Base-by-base conservation (phyloP, 2,113 vertebrate genomes). In the human (Homo sapiens) region DNA sequence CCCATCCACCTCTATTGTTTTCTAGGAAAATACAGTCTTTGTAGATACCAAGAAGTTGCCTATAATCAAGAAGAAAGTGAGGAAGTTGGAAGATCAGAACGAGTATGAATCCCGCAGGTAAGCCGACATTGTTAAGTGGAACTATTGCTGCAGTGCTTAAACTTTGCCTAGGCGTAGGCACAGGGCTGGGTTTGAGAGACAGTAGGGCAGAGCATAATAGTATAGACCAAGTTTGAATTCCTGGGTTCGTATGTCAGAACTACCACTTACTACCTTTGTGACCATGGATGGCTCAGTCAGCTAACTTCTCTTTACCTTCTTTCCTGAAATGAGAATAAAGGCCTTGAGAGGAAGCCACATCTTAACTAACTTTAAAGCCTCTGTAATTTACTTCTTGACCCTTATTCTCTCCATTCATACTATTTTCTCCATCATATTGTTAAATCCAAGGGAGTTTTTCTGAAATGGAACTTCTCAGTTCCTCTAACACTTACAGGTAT, bases 21-120 rank as follows among this genome's bases (percentile, higher is more conserved):
- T 95, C 95, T 94, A 99, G 99, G 99, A 99, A 98, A 99, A 99
- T 97, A 96, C 98, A 30, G 98, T 99, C 96, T 99, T 99, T 98
- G 99, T 99, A 97, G 99, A 99, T 99, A 99, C 99, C 92, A 99
- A 99, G 98, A 99, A 99, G 98, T 98, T 99, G 98, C 99, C 99
- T 98, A 99, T 99, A 98, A 99, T 99, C 92, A 99, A 99, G 99
- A 99, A 99, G 98, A 99, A 99, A 98, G 99, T 99, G 96, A 99
- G 99, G 97, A 99, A 99, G 98, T 97, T 99, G 98, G 99, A 99
- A 98, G 99, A 99, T 98, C 99, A 99, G 98, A 99, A 99, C 0
- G 99, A 99, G 35, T 99, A 99, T 86, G 99, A 99, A 98, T 99
- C 99, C 88, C 99, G 99, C 96, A 98, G 99, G 99, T 99, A 98